A percentile compares a stretch with the other conserved stretches of the same genome.
Evolutionary conservation across 2,888 invertebrate species (phyloP).

Genomic region (Drosophila affinis): DNA sequence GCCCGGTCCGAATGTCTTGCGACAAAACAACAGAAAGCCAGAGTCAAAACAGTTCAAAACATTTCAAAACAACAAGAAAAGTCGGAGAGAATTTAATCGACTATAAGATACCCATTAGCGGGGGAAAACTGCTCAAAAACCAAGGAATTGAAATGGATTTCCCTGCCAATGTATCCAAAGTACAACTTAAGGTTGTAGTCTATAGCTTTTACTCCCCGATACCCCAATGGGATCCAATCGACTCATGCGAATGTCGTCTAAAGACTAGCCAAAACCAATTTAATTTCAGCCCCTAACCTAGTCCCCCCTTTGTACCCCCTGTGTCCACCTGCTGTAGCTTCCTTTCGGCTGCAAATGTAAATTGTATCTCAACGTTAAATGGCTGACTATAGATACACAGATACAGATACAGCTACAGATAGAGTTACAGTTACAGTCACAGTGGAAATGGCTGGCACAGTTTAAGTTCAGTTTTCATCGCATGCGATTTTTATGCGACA

Average conservation of each 20-base stretch:
- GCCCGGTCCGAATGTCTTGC: constrained; percentile 18
- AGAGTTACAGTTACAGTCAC: constrained; percentile 23
- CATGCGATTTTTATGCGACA: constrained; percentile 63
- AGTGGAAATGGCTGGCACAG: constrained; percentile 5
- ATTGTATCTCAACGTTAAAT: constrained; percentile 67
- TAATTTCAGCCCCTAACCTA: constrained; percentile 27
- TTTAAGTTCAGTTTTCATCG: constrained; percentile 39
- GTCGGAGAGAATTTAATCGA: background rate
- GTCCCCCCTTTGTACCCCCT: constrained; percentile 1
- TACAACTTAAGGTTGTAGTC: too few species aligned
- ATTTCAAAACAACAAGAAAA: constrained; percentile 7
- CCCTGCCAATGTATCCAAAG: too few species aligned
- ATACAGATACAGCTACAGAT: constrained; percentile 30
- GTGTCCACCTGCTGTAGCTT: constrained; percentile 38
- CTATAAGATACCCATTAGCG: background rate
- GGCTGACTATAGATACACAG: constrained; percentile 50
- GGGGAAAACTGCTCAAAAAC: background rate
- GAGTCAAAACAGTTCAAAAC: constrained; percentile 24
- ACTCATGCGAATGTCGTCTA: background rate
- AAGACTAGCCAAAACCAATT: constrained; percentile 57
- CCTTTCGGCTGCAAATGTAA: constrained; percentile 60
- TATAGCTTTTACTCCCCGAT: background rate
- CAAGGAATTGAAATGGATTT: too few species aligned
- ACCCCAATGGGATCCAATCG: too few species aligned
- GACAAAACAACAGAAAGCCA: constrained; percentile 23